These are phyloP conservation scores for Lycaena phlaeas DNA, from an alignment of 2,888 invertebrate species.

Conservation along the genomic window DNA sequence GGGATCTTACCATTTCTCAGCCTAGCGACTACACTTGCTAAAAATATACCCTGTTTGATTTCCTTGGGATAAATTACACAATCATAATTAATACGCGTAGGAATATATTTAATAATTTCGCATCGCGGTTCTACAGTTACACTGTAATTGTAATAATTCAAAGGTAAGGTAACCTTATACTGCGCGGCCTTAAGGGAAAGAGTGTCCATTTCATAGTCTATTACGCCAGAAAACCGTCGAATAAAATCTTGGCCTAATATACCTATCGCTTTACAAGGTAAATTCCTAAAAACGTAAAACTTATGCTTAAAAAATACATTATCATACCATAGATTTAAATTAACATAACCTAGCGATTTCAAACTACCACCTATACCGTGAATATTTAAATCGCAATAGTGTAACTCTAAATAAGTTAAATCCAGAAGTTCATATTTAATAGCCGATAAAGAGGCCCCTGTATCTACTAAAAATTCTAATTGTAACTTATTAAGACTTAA, in stretches of 20 bases:
- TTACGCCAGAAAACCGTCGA: background rate
- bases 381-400: constrained; percentile 3
- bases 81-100: background rate
- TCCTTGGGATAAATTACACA: background rate
- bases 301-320: background rate
- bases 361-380: constrained; percentile 11
- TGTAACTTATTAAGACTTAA: constrained; percentile 5
- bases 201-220: background rate
- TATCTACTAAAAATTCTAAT: constrained; percentile 12
- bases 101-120: background rate
- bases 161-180: background rate
- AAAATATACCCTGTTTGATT: no score
- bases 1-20: no score
- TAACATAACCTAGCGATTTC: background rate
- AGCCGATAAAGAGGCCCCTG: constrained; percentile 14
- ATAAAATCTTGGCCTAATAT: constrained; percentile 2
- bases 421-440: constrained; percentile 8
- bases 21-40: no score
- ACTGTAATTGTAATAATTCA: background rate
- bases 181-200: no score
- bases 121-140: background rate
- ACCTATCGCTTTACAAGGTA: background rate
- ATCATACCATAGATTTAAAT: background rate
- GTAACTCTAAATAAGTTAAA: constrained; percentile 3
- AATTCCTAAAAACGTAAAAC: background rate